Evolutionary conservation across 2,888 invertebrate genomes (phyloP).

Genomic region (Conops quadrifasciatus): DNA sequence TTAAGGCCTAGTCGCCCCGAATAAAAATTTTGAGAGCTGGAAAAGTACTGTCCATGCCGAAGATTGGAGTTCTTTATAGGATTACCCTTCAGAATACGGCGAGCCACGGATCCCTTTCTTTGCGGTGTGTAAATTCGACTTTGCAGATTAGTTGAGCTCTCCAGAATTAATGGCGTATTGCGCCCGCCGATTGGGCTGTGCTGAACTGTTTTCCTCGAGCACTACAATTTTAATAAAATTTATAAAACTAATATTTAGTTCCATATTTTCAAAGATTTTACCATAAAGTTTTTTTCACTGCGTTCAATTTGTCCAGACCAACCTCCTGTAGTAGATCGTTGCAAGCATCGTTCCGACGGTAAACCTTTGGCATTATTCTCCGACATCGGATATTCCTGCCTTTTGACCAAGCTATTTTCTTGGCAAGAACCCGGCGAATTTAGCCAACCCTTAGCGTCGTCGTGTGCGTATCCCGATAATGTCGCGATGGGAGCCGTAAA

Average conservation of each 20-base stretch:
- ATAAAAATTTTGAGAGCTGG: conserved; percentile 14
- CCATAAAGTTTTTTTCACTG: background rate
- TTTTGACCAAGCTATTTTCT: background rate
- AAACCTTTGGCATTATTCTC: background rate
- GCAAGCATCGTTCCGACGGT: background rate
- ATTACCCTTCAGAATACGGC: background rate
- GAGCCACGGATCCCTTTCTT: background rate
- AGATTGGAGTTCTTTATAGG: conserved; percentile 9
- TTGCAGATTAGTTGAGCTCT: conserved; percentile 54
- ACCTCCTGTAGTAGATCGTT: background rate
- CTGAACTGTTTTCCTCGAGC: conserved; percentile 32
- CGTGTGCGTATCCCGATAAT: too few species aligned
- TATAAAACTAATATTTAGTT: background rate
- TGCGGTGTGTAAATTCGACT: conserved; percentile 62
- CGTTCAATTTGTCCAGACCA: background rate
- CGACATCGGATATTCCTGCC: background rate
- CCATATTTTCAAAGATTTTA: background rate
- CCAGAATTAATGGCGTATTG: conserved; percentile 60
- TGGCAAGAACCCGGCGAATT: too few species aligned
- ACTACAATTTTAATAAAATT: background rate
- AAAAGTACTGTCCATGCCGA: conserved; percentile 5
- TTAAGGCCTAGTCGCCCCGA: too few species aligned
- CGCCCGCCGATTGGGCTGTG: conserved; percentile 54
- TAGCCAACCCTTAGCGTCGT: too few species aligned
- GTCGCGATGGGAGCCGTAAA: conserved; percentile 45